phyloP scores from a whole-genome alignment of 2,888 invertebrate species.

The Acanthopleura granulata region DNA sequence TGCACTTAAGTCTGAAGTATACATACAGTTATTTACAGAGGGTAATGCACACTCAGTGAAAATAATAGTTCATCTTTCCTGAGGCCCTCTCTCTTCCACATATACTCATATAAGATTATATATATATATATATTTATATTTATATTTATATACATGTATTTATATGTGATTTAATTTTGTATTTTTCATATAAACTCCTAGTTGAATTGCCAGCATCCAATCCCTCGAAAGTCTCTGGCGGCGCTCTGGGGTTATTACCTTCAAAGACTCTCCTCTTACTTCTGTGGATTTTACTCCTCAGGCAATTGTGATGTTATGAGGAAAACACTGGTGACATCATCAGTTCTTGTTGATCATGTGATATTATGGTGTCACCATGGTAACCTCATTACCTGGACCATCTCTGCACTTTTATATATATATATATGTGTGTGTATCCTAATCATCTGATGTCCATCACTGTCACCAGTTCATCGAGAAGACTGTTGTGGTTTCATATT shows the following conservation, averaged over 20 bases:
- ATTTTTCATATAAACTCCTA: neutral
- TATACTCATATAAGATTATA: too few species aligned
- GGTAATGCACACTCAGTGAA: too few species aligned
- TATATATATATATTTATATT: too few species aligned
- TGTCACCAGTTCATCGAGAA: too few species aligned
- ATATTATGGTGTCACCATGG: neutral
- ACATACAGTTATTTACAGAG: too few species aligned
- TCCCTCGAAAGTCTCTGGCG: neutral
- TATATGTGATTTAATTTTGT: neutral
- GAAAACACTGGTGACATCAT: conserved; percentile 1
- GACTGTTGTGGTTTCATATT: too few species aligned
- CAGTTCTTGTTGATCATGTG: conserved; percentile 10
- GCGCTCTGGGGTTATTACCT: neutral
- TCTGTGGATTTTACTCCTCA: neutral
- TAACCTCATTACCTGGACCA: conserved; percentile 3
- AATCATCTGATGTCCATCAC: too few species aligned
- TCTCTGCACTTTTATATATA: neutral
- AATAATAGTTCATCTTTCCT: too few species aligned
- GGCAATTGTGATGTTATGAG: conserved; percentile 9
- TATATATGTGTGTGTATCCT: too few species aligned
- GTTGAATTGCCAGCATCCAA: neutral
- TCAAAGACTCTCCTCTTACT: neutral
- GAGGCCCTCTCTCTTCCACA: too few species aligned
- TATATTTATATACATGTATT: too few species aligned
- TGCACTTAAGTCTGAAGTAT: too few species aligned